Evolutionary conservation across 2,888 invertebrate genomes (phyloP).

Genomic region (Polymixis lichenea): DNA sequence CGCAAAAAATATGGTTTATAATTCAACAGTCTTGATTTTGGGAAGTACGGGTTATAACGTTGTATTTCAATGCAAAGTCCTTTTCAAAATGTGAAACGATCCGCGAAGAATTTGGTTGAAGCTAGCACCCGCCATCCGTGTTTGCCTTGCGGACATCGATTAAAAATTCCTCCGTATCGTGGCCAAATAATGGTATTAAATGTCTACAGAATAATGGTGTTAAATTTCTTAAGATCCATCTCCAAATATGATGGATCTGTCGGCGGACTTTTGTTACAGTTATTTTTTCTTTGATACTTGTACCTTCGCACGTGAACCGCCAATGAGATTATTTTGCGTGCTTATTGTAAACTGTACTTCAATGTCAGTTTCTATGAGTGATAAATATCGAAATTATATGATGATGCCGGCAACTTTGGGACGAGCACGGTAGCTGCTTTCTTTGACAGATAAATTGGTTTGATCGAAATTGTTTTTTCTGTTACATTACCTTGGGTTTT

Average conservation of each 20-base stretch:
- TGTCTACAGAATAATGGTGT: conserved; percentile 85
- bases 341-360: conserved; percentile 58
- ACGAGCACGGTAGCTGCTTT: conserved; percentile 42
- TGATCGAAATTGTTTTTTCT: background rate
- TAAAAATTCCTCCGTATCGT: conserved; percentile 77
- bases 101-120: conserved; percentile 85
- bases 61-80: conserved; percentile 75
- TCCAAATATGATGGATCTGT: conserved; percentile 86
- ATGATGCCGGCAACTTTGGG: conserved; percentile 36
- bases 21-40: conserved; percentile 36
- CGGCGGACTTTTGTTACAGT: conserved; percentile 77
- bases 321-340: conserved; percentile 60
- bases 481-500: background rate
- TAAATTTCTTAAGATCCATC: conserved; percentile 86
- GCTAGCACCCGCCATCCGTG: conserved; percentile 82
- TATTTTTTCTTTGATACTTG: conserved; percentile 68
- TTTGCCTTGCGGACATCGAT: conserved; percentile 86
- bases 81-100: conserved; percentile 84
- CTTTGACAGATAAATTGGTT: conserved; percentile 28
- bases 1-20: conserved; percentile 56
- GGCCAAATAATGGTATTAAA: conserved; percentile 84
- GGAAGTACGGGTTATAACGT: conserved; percentile 44
- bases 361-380: conserved; percentile 49
- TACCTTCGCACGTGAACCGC: conserved; percentile 68
- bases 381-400: conserved; percentile 59